Base-by-base conservation (phyloP, 2,113 vertebrate genomes). In the Festucalex cinctus region DNA sequence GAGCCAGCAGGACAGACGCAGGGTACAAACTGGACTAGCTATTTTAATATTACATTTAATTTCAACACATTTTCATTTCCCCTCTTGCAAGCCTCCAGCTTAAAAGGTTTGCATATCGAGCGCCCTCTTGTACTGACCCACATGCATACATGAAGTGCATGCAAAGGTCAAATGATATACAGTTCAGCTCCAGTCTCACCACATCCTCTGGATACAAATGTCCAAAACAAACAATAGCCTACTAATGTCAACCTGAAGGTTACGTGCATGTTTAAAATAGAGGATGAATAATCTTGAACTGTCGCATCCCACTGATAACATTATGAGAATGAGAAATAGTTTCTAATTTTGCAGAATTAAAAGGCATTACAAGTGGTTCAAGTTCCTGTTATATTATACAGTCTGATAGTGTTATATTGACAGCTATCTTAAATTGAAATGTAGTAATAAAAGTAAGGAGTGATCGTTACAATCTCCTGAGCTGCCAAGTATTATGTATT, bases 41-140 rank as follows among this genome's bases (percentile, higher is more conserved):
- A 16, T 43, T n/a, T 13, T 41, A 62, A 24, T 9, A 22, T 39
- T 61, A 22, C 19, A 61, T 61, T 59, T 59, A 12, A 60, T 60
- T 43, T 62, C 13, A 62, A 43, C 37, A 62, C n/a, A 60, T 39
- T 62, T 61, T 39, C 22, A 35, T 58, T 35, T 36, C 13, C n/a
- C 13, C 59, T 61, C 59, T 13, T 37, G 20, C 9, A 9, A 60
- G 35, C 58, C 58, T n/a, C 24, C 37, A 24, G 59, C 39, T 5
- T 13, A 19, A 24, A 17, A 62, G 54, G 28, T 57, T 32, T 57
- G 26, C 54, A 57, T 57, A 9, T 32, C 2, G 14, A 24, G 59
- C 43, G n/a, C 35, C 57, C 19, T 69, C 69, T 65, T 59, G 76
- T 66, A 73, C 72, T 79, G 69, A 73, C 72, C 74, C 63, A 79